These are phyloP conservation scores for Micronycteris hirsuta DNA, from an alignment of 2,113 vertebrate species.

Conservation along the genomic window DNA sequence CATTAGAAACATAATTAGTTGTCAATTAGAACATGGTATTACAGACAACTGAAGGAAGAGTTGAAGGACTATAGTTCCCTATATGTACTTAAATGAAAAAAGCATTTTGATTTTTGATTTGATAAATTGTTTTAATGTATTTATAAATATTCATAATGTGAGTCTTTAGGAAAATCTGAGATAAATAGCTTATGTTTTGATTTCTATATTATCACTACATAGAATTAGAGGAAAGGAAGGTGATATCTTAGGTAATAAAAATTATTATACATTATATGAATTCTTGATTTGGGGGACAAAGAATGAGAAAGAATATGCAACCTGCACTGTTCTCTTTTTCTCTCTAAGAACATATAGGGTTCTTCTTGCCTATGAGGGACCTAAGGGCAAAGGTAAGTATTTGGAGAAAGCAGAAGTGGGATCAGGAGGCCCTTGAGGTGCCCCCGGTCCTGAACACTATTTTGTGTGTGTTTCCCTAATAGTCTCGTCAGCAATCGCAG, in stretches of 20 bases:
- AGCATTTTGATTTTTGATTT: constrained; percentile 17
- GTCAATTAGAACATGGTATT: neutral
- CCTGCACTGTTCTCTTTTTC: neutral
- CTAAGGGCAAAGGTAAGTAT: neutral
- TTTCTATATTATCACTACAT: neutral
- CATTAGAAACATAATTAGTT: constrained; percentile 1
- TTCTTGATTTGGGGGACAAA: neutral
- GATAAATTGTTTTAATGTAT: neutral
- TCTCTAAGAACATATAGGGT: neutral
- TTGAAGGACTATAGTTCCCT: neutral
- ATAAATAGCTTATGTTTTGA: neutral
- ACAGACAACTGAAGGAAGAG: neutral
- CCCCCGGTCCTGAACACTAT: neutral
- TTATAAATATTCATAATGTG: neutral
- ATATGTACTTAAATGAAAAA: neutral
- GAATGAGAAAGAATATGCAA: neutral
- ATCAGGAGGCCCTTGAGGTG: too few species aligned
- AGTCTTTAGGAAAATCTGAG: neutral
- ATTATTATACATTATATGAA: neutral
- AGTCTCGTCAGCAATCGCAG: neutral
- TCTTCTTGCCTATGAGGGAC: neutral
- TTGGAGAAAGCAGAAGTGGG: neutral
- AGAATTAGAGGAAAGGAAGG: neutral
- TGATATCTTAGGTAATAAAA: neutral
- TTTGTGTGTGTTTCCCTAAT: neutral